These are phyloP conservation scores for Drosophila willistoni DNA, from an alignment of 1,140 invertebrate genomes.

Conservation along the genomic window DNA sequence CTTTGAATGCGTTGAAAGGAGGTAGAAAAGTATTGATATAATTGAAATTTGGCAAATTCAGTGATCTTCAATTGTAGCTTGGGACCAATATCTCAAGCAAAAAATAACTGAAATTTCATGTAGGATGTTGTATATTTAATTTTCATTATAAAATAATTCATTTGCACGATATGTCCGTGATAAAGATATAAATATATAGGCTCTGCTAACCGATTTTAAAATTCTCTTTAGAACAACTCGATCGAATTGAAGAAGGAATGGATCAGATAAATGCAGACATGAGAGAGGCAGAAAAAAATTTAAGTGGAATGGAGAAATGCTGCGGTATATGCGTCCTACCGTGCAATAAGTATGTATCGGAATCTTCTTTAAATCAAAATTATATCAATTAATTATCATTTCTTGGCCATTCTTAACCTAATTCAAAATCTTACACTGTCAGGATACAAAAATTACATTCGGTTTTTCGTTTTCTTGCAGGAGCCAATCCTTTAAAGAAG, in stretches of 20 bases:
- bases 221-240: conserved; percentile 92
- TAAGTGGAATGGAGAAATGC: conserved; percentile 99
- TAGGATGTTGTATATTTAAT: too few relatives aligned
- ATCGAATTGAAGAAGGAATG: conserved; percentile 99
- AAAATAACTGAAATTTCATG: too few relatives aligned
- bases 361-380: too few relatives aligned
- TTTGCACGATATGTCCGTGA: neutral
- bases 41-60: too few relatives aligned
- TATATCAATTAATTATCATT: neutral
- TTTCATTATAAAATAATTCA: too few relatives aligned
- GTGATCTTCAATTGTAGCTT: too few relatives aligned
- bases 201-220: neutral
- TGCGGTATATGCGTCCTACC: conserved; percentile 98
- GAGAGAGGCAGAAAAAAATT: conserved; percentile 99
- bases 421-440: too few relatives aligned
- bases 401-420: too few relatives aligned
- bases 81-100: too few relatives aligned
- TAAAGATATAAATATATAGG: neutral
- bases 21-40: too few relatives aligned
- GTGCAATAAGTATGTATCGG: conserved; percentile 92
- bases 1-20: too few relatives aligned
- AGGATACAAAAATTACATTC: neutral
- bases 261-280: conserved; percentile 99
- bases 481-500: conserved; percentile 94
- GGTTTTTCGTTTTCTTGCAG: conserved; percentile 30